Conservation (phyloP, 2,888 invertebrate genomes). For the Acleris sparsana region DNA sequence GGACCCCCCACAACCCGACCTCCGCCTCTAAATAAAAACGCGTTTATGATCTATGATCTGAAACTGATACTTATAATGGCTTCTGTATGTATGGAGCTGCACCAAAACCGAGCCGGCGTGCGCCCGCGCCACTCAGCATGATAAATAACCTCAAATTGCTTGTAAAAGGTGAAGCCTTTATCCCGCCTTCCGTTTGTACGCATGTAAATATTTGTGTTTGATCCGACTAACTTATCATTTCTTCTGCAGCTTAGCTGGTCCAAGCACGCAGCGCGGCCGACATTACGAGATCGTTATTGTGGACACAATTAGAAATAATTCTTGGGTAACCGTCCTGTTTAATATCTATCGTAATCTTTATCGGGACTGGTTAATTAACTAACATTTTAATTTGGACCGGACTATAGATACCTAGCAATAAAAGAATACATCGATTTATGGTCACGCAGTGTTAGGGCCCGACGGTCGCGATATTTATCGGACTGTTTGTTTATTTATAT, state of each 20-base stretch:
- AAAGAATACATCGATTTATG: constrained; percentile 70
- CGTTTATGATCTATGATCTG: constrained; percentile 83
- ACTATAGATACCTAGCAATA: constrained; percentile 61
- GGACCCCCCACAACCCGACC: constrained; percentile 75
- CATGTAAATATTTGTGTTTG: constrained; percentile 71
- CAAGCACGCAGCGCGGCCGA: constrained; percentile 3
- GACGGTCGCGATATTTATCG: constrained; percentile 64
- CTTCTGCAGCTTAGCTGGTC: constrained; percentile 10
- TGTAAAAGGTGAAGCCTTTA: constrained; percentile 79
- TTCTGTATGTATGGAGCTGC: constrained; percentile 81
- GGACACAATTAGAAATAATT: constrained; percentile 23
- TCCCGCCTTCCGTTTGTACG: constrained; percentile 66
- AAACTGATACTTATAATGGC: constrained; percentile 83
- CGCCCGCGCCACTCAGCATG: constrained; percentile 58
- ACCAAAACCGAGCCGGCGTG: constrained; percentile 59
- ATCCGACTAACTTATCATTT: constrained; percentile 33
- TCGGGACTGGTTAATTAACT: constrained; percentile 51
- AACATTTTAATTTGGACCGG: constrained; percentile 67
- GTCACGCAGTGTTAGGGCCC: constrained; percentile 61
- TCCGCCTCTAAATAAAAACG: constrained; percentile 70
- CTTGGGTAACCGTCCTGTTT: constrained; percentile 39
- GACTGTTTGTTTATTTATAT: constrained; percentile 63
- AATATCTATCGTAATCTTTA: constrained; percentile 56
- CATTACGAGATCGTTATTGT: constrained; percentile 22
- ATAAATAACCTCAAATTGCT: constrained; percentile 81